phyloP scores from a whole-genome alignment of 35 echinoderm and acorn worm genomes.

The Holothuria glaberrima region DNA sequence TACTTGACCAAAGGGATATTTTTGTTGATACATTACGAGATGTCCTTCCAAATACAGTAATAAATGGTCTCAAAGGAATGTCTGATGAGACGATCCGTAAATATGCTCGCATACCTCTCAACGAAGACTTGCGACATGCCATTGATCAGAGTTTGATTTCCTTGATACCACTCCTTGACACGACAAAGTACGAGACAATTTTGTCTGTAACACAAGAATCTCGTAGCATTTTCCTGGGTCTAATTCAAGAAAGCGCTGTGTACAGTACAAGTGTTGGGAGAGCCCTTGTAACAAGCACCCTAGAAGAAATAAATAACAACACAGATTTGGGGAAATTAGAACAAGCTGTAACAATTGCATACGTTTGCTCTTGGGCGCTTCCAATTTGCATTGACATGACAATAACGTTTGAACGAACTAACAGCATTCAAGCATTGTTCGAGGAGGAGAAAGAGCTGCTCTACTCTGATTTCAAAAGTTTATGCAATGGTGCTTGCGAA shows the following conservation, averaged over 20 bases:
- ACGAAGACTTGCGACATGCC: not conserved
- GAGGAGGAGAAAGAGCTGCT: not conserved
- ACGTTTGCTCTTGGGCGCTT: constrained; percentile 24
- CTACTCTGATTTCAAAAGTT: constrained; percentile 9
- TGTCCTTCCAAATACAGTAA: not conserved
- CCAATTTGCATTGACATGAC: constrained; percentile 30
- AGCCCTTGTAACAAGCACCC: not conserved
- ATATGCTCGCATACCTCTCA: not conserved
- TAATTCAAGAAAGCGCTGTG: constrained; percentile 13
- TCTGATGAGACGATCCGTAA: not conserved
- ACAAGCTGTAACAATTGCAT: constrained; percentile 1
- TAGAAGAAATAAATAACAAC: not conserved
- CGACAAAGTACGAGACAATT: not conserved
- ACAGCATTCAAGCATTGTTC: constrained; percentile 16
- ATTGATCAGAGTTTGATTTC: not conserved
- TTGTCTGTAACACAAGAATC: not conserved
- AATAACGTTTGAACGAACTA: not conserved
- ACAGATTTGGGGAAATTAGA: not conserved
- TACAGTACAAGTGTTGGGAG: not conserved
- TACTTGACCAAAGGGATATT: not conserved
- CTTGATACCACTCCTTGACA: not conserved
- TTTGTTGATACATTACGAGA: not conserved
- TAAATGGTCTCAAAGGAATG: not conserved
- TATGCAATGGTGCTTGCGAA: not conserved
- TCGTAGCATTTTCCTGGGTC: not conserved